Base-by-base conservation (phyloP, 1,140 invertebrate genomes). In the Drosophila kohkoa region DNA sequence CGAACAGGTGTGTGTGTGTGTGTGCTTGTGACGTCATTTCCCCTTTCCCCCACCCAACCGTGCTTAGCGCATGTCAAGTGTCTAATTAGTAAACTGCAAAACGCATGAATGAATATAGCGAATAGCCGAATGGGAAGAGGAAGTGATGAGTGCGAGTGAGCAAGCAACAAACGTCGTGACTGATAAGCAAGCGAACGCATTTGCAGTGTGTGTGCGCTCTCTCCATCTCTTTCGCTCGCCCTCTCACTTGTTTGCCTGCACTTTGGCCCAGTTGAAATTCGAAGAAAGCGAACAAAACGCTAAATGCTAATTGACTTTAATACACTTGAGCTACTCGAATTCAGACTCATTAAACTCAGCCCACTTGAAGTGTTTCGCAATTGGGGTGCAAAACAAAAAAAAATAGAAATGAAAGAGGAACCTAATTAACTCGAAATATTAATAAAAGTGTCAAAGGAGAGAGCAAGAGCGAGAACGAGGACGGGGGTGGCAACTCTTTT, bases 1-100 rank as follows among this genome's bases (percentile, higher is more conserved):
- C 16, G 83, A 88, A 69, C 83, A 88, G 83, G 83, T 88, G 85
- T 80, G 83, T 25, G 20, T 25, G 20, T 25, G 20, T 25, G 20
- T 25, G 20, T 25, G 20, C 3, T 4, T 3, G 20, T 74, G n/a
- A 51, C 57, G 8, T 55, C 57, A 74, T 58, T 25, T 25, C 45
- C n/a, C 45, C 38, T 16, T 28, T 2, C 25, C 43, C 6, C 38
- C 7, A 10, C 10, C 5, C 41, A 25, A 25, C 13, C n/a, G 20
- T 54, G 62, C 69, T 79, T 20, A 32, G 41, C 46, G 79, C 69
- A 81, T 80, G 49, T 41, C 41, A 41, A 85, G 59, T 74, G 45
- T 49, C 77, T 70, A 85, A 83, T 83, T 80, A 77, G 52, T 45
- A 54, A 25, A 35, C n/a, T 46, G 38, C n/a, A 25, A 16, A 58